Base-by-base conservation (phyloP, 2,797 vertebrate genomes). In the Hoplostethus mediterraneus region DNA sequence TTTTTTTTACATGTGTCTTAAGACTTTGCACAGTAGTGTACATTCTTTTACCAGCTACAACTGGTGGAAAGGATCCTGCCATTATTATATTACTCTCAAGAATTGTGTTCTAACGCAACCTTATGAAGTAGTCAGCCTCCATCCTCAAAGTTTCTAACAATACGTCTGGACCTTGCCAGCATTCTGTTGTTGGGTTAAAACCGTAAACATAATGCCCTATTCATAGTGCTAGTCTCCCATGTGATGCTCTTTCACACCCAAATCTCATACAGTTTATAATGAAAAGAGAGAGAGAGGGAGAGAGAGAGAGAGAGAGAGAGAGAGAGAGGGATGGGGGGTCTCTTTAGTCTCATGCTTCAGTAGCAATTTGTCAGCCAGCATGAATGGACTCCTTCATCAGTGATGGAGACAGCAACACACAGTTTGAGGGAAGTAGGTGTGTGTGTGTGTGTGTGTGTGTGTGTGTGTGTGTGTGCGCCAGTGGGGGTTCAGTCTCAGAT, bases 311-410 rank as follows among this genome's bases (percentile, higher is more conserved):
- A 33, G 47, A 60, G 16, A 11, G 42, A 17, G 28, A 53, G 16
- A 64, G 86, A 72, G 62, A 48, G 66, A 48, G 75, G 68, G 71
- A 45, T 60, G 81, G 84, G 68, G 82, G 84, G 84, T 84, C 90
- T 87, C 90, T 92, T 85, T 88, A 76, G n/a, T 94, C 94, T 95
- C 92, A 91, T 81, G 94, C 94, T 94, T 91, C 92, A 90, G 73
- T 94, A 93, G 86, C 75, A 73, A 95, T 95, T 94, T 93, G 94
- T 94, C 85, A 75, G 63, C 31, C 6, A 38, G 31, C 80, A 90
- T 92, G 93, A 94, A 93, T 87, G 90, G 91, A 67, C 80, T 81
- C 89, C 82, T 87, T 88, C 48, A 84, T 90, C 77, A 83, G 67
- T 2, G 63, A 71, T 57, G 81, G 77, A 58, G 87, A 91, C 75